Evolutionary conservation across 2,888 invertebrate genomes (phyloP).

Genomic region (Drosophila emarginata): DNA sequence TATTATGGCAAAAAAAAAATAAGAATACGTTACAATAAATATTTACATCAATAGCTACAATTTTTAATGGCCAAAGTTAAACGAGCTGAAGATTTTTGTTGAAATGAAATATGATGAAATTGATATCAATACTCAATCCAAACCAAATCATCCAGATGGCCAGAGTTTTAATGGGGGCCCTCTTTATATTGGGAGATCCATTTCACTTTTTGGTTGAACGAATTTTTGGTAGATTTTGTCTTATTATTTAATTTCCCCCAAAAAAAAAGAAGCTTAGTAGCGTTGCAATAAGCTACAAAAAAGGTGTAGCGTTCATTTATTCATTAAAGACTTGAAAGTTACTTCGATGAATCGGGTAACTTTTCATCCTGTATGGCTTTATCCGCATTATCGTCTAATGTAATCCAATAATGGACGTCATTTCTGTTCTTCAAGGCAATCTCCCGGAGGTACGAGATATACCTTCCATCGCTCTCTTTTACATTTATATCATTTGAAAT

Average conservation of each 20-base stretch:
- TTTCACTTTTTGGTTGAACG: neutral
- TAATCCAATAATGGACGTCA: too few relatives aligned
- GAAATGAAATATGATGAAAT: conserved; percentile 46
- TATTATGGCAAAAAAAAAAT: conserved; percentile 66
- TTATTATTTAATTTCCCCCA: too few relatives aligned
- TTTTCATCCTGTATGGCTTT: too few relatives aligned
- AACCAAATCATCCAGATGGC: conserved; percentile 18
- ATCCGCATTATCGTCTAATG: neutral
- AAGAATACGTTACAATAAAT: conserved; percentile 58
- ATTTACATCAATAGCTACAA: conserved; percentile 61
- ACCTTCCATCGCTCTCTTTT: neutral
- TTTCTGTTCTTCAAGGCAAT: conserved; percentile 32
- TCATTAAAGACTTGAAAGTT: too few relatives aligned
- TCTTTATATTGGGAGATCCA: neutral
- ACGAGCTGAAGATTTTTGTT: conserved; percentile 36
- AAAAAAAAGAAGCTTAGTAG: too few relatives aligned
- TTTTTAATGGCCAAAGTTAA: conserved; percentile 61
- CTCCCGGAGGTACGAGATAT: conserved; percentile 38
- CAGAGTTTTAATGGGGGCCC: neutral
- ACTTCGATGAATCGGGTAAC: too few relatives aligned
- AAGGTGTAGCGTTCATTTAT: too few relatives aligned
- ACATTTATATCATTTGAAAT: conserved; percentile 42
- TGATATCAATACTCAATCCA: conserved; percentile 7
- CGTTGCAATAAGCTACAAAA: too few relatives aligned
- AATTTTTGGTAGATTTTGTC: too few relatives aligned